Percentiles rank a stretch among this genome's conserved stretches.
These are phyloP conservation scores for Percopsis omiscomaycus DNA, from an alignment of 2,797 vertebrate species.

Conservation along the genomic window DNA sequence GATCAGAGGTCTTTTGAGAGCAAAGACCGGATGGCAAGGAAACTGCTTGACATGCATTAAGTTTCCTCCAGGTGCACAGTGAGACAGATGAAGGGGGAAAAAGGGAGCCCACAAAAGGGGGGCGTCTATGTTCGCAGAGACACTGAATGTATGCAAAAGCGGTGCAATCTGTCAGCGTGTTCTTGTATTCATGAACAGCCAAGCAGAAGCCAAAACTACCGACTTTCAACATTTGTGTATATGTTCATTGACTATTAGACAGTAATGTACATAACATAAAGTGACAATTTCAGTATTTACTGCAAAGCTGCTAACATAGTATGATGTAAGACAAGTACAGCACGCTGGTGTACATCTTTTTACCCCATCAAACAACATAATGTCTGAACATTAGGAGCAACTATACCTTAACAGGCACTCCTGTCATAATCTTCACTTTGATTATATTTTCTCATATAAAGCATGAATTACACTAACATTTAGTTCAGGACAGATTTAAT, in stretches of 20 bases:
- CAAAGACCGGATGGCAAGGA: constrained; percentile 51
- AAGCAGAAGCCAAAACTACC: constrained; percentile 35
- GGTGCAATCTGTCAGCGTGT: constrained; percentile 55
- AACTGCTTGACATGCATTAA: constrained; percentile 62
- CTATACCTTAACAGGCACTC: too few relatives aligned
- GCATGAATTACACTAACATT: too few relatives aligned
- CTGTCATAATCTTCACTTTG: too few relatives aligned
- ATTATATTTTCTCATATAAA: too few relatives aligned
- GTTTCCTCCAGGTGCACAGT: constrained; percentile 33
- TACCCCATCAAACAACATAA: background rate
- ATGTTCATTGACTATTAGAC: too few relatives aligned
- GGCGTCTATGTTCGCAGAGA: constrained; percentile 23
- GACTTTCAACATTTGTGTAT: background rate
- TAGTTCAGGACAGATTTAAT: too few relatives aligned
- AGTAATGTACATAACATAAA: background rate
- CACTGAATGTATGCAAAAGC: constrained; percentile 42
- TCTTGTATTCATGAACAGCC: constrained; percentile 61
- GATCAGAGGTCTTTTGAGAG: constrained; percentile 35
- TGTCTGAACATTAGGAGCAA: too few relatives aligned
- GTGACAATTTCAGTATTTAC: background rate
- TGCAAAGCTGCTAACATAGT: background rate
- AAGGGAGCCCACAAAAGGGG: constrained; percentile 7
- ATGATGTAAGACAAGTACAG: too few relatives aligned
- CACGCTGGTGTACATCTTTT: background rate
- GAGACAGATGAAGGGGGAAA: constrained; percentile 18